These are phyloP conservation scores for Aulostomus chinensis DNA, from an alignment of 2,797 vertebrate genomes.

Conservation along the genomic window DNA sequence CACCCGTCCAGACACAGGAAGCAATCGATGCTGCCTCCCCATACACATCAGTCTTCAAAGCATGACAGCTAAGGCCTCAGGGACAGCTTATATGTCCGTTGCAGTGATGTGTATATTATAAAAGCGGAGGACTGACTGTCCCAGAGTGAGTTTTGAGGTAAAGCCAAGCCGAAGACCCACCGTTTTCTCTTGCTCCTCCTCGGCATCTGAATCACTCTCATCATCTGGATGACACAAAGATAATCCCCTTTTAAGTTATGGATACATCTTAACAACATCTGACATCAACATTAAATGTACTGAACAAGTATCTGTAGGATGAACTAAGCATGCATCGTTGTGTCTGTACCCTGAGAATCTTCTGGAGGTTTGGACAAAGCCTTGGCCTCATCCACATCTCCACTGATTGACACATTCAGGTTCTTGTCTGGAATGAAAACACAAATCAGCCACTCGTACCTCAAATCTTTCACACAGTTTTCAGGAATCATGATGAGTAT, in stretches of 20 bases:
- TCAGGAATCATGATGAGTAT: background rate
- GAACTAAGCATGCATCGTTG: background rate
- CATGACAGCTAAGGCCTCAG: constrained; percentile 22
- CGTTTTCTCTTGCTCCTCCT: constrained; percentile 97
- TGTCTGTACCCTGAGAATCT: constrained; percentile 90
- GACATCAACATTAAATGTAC: too few species aligned
- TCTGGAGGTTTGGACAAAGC: constrained; percentile 95
- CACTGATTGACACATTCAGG: constrained; percentile 87
- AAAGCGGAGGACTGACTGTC: constrained; percentile 38
- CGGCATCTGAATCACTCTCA: constrained; percentile 95
- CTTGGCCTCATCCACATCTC: constrained; percentile 96
- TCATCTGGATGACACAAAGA: constrained; percentile 82
- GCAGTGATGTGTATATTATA: constrained; percentile 14
- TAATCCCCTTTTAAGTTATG: background rate
- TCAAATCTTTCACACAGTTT: background rate
- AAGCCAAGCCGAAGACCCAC: constrained; percentile 73
- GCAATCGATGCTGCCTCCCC: constrained; percentile 41
- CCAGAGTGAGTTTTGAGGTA: constrained; percentile 1
- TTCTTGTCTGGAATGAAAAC: constrained; percentile 86
- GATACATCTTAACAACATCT: too few species aligned
- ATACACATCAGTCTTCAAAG: constrained; percentile 8
- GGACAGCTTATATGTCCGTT: constrained; percentile 24
- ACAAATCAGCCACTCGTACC: background rate
- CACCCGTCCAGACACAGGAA: constrained; percentile 37
- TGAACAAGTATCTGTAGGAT: background rate